Base-by-base conservation (phyloP, 2,888 invertebrate genomes). In the Apamea anceps region DNA sequence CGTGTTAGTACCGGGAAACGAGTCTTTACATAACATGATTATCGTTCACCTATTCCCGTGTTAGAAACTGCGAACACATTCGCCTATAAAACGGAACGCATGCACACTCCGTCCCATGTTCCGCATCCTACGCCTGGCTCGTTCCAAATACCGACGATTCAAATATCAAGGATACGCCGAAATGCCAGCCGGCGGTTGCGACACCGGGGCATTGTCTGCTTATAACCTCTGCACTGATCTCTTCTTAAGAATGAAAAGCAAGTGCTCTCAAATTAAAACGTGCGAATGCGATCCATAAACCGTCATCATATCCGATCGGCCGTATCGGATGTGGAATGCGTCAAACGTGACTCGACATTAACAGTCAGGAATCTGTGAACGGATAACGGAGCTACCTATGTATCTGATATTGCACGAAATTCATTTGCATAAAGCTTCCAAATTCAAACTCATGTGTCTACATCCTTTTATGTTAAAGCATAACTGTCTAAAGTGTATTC, bases 81-180 rank as follows among this genome's bases (percentile, higher is more conserved):
- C 81, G 77, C 77, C 80, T 84, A 81, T 90, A 85, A 82, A 82
- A 86, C 82, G 77, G 78, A 85, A 85, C 74, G 84, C 73, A 77
- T 83, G 81, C 80, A 81, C 88, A 89, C 88, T 84, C 66, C 77
- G 90, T 90, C 76, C 88, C 92, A 91, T 93, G 94, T 94, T 94
- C 93, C 93, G 92, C 94, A 91, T 96, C 95, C 96, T 95, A 95
- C 95, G 94, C 94, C 92, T 85, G 88, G 79, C 88, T 91, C 89
- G 93, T 92, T 92, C 92, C 92, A 94, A 96, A 95, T 95, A 93
- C 95, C 94, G 93, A 91, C 90, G 92, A 91, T 92, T 92, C 92
- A 97, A 97, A 97, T 97, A 96, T 96, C 97, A 97, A 97, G 96
- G 97, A 96, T 96, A 96, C 91, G 88, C 91, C 94, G 87, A 96